A percentile compares a stretch with the other conserved stretches of the same genome.
These are phyloP conservation scores for Eumeta japonica DNA, from an alignment of 1,140 invertebrate species.

Conservation along the genomic window DNA sequence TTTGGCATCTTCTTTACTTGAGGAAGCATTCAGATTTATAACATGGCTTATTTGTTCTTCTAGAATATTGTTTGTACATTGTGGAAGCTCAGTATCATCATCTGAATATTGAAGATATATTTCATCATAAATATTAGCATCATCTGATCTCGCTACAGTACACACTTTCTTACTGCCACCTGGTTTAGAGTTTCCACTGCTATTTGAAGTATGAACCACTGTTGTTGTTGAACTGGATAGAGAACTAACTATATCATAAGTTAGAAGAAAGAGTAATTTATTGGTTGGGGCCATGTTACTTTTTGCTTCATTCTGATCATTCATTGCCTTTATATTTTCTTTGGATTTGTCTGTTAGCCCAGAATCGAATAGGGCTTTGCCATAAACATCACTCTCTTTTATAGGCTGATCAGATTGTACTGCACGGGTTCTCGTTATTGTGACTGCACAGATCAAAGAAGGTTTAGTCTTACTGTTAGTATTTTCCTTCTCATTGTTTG, in stretches of 20 bases:
- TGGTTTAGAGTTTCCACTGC: conserved; percentile 45
- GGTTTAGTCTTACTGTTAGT: conserved; percentile 32
- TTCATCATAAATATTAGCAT: conserved; percentile 50
- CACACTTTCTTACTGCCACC: conserved; percentile 53
- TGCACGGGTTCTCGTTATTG: conserved; percentile 28
- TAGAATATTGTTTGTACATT: conserved; percentile 39
- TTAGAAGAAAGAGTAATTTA: conserved; percentile 49
- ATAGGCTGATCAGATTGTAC: conserved; percentile 32
- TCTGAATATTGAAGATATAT: conserved; percentile 53
- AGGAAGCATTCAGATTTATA: conserved; percentile 48
- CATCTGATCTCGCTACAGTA: conserved; percentile 34
- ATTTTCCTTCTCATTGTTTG: conserved; percentile 34
- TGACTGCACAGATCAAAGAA: conserved; percentile 41
- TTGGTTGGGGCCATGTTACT: conserved; percentile 34
- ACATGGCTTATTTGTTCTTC: conserved; percentile 53
- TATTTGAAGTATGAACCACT: conserved; percentile 43
- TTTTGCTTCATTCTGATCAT: conserved; percentile 53
- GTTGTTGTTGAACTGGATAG: conserved; percentile 39
- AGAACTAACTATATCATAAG: conserved; percentile 51
- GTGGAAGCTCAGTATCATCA: conserved; percentile 50
- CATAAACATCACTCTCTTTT: conserved; percentile 29
- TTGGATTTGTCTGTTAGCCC: conserved; percentile 28
- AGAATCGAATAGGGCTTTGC: conserved; percentile 44
- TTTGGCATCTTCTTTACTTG: conserved; percentile 50
- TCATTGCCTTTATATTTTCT: conserved; percentile 51